Conservation (phyloP, 2,113 vertebrate species). For the Cephalopterus ornatus region DNA sequence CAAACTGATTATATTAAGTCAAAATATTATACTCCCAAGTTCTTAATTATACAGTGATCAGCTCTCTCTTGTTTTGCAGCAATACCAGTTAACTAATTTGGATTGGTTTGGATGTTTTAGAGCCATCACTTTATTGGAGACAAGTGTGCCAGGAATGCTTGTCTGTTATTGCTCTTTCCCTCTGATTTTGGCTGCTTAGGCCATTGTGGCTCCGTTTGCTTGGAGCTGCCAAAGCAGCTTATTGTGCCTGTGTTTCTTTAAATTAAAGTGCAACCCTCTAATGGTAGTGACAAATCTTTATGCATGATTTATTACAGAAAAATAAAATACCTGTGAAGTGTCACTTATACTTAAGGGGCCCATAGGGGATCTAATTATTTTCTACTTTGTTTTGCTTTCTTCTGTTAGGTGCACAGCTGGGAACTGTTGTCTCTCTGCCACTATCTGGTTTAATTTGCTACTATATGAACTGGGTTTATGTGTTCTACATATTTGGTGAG, state of each 20-base stretch:
- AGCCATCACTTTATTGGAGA: not conserved
- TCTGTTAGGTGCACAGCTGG: constrained; percentile 86
- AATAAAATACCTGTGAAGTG: not conserved
- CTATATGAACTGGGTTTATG: constrained; percentile 92
- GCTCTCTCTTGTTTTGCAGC: not conserved
- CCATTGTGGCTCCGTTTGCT: not conserved
- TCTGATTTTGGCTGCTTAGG: not conserved
- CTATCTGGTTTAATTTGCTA: constrained; percentile 93
- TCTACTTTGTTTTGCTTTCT: not conserved
- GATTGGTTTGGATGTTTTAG: not conserved
- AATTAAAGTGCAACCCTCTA: not conserved
- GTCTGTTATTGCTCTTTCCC: not conserved
- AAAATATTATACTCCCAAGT: not conserved
- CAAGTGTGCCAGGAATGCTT: not conserved
- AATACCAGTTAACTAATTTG: not conserved
- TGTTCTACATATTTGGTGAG: constrained; percentile 97
- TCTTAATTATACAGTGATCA: not conserved
- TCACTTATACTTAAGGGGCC: not conserved
- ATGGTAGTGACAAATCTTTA: not conserved
- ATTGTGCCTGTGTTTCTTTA: not conserved
- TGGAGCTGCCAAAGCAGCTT: not conserved
- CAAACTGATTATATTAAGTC: not conserved
- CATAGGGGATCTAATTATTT: not conserved
- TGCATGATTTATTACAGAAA: not conserved
- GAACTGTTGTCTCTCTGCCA: constrained; percentile 92